A percentile compares a stretch with the other conserved stretches of the same genome.
These are phyloP conservation scores for Matsumyia berberina DNA, from an alignment of 2,888 invertebrate genomes.

Conservation along the genomic window DNA sequence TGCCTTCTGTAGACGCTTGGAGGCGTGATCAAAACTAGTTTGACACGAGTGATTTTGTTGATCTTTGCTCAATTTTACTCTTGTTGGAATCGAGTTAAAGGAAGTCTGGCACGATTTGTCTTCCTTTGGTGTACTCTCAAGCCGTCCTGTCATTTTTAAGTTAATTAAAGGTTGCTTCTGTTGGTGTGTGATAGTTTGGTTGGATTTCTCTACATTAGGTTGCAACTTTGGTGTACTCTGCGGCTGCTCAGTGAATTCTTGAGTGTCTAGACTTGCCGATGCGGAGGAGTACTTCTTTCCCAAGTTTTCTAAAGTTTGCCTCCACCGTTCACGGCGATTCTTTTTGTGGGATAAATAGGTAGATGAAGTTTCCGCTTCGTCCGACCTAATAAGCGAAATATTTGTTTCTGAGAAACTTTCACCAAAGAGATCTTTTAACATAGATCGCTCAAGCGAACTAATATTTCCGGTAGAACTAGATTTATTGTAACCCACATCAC, in stretches of 20 bases:
- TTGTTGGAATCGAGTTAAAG: neutral
- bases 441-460: conserved; percentile 81
- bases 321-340: conserved; percentile 74
- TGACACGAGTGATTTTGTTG: conserved; percentile 47
- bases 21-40: conserved; percentile 45
- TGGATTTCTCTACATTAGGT: conserved; percentile 35
- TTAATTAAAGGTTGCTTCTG: conserved; percentile 41
- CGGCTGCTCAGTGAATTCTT: conserved; percentile 43
- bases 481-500: conserved; percentile 92
- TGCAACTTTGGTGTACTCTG: conserved; percentile 59
- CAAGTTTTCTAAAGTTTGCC: conserved; percentile 71
- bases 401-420: conserved; percentile 74
- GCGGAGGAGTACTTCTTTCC: conserved; percentile 74
- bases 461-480: conserved; percentile 85
- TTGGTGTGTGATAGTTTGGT: conserved; percentile 23
- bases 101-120: conserved; percentile 43
- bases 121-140: neutral
- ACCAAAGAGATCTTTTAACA: conserved; percentile 80
- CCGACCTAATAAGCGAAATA: conserved; percentile 46
- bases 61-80: neutral
- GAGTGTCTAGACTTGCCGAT: conserved; percentile 46
- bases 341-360: neutral
- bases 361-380: conserved; percentile 10
- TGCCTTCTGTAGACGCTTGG: conserved; percentile 19
- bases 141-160: conserved; percentile 4